Conservation (phyloP, 1,140 invertebrate species). For the Druon quercuslanigerum region DNA sequence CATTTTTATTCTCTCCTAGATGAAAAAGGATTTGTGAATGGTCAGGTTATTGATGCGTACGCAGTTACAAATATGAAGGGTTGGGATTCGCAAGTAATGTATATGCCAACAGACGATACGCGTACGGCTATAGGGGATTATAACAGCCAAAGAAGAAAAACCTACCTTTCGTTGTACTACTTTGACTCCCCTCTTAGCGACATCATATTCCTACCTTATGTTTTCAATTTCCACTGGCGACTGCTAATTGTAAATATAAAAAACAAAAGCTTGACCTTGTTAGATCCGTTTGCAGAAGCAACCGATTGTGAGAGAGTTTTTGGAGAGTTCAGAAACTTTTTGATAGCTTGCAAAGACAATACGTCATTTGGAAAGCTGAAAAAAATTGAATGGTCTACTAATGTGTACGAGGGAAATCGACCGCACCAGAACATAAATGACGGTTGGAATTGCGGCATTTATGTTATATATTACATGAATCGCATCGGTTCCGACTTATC, state of each 20-base stretch:
- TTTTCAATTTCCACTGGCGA: not conserved
- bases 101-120: not conserved
- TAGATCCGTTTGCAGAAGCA: conserved; percentile 22
- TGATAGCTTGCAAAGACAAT: not conserved
- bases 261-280: not conserved
- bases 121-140: not conserved
- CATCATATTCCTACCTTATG: not conserved
- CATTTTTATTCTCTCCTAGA: too few species aligned
- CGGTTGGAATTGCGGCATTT: not conserved
- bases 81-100: not conserved
- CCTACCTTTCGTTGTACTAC: not conserved
- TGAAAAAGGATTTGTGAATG: too few species aligned
- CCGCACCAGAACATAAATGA: not conserved
- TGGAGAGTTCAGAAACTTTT: not conserved
- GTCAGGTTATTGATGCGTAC: not conserved
- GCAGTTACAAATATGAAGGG: not conserved
- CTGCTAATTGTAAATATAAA: not conserved
- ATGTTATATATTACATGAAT: not conserved
- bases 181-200: not conserved
- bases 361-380: not conserved
- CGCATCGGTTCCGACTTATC: not conserved
- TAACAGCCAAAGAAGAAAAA: not conserved
- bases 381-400: not conserved
- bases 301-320: conserved; percentile 10
- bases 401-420: not conserved